Base-by-base conservation (phyloP, 2,113 vertebrate genomes). In the Sylvilagus bachmani region DNA sequence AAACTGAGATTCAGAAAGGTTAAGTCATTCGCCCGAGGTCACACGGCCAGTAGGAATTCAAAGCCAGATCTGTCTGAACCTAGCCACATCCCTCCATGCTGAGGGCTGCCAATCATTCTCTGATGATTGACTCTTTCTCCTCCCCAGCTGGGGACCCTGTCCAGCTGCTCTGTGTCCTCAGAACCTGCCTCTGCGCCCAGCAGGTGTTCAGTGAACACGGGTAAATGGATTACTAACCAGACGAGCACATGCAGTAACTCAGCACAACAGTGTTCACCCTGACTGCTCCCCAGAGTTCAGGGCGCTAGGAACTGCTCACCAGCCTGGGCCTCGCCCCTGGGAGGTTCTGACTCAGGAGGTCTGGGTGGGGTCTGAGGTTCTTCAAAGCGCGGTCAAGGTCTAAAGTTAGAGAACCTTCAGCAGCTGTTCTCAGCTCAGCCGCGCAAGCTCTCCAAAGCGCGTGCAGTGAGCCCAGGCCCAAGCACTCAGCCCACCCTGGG, bases 301-400 rank as follows among this genome's bases (percentile, higher is more conserved):
- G 74, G 75, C 29, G n/a, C 93, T 55, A 29, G 70, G 64, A 64
- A 70, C 27, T 4, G 13, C 74, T 84, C 29, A 2, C 55, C 22
- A 21, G 44, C 29, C 69, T 81, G 84, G 88, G 64, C 67, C 51
- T 91, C 86, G 13, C 10, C 11, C 31, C 83, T 17, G 53, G 55
- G 79, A 83, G 91, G 89, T 53, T 94, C 64, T 86, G 82, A 94
- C 61, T 95, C 70, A 53, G 58, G 31, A 36, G 75, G 31, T 91
- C 74, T 86, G 67, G 73, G 51, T 92, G 66, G 73, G 88, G 86
- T 31, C 78, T 13, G 7, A 82, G 66, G 64, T 71, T 78, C 91
- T 88, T 93, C 29, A 90, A 88, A 92, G 58, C 75, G 81, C 10
- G 0, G 8, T 29, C 36, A 64, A 75, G 33, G 86, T 94, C 33